Evolutionary conservation across 2,113 vertebrate genomes (phyloP).

Genomic region (Sclerurus mexicanus): DNA sequence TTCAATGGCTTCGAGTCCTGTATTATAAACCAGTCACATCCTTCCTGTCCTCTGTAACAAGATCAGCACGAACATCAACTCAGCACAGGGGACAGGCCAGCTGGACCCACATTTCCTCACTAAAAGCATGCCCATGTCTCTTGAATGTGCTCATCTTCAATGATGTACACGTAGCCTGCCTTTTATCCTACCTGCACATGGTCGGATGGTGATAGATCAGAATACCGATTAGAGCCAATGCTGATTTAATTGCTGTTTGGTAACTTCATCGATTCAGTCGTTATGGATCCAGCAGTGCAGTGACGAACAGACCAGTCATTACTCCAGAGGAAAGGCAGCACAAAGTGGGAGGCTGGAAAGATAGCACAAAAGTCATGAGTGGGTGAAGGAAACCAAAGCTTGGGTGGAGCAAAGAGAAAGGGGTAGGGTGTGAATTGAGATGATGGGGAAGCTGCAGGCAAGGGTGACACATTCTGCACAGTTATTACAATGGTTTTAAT

Average conservation of each 20-base stretch:
- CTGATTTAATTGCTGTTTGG: neutral
- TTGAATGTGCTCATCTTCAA: neutral
- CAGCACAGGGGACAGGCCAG: neutral
- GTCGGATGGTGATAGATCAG: neutral
- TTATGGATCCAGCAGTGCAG: no score
- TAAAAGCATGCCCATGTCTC: neutral
- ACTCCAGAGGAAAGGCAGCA: neutral
- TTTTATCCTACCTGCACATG: neutral
- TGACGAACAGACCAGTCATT: neutral
- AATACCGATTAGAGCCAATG: neutral
- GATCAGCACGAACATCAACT: neutral
- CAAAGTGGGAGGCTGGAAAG: neutral
- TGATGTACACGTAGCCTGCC: neutral
- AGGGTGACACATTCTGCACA: neutral
- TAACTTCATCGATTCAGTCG: neutral
- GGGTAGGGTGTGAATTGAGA: neutral
- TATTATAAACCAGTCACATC: neutral
- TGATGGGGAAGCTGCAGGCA: neutral
- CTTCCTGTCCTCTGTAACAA: neutral
- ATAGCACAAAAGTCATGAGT: neutral
- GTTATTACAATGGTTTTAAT: neutral
- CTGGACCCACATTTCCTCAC: neutral
- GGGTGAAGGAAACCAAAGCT: neutral
- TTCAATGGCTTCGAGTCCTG: neutral
- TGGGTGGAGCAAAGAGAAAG: slow-evolving; percentile 3